Evolutionary conservation across 2,797 vertebrate species (phyloP), one percentile per base, ranked within the genome.

Genomic region (Morelia viridis): DNA sequence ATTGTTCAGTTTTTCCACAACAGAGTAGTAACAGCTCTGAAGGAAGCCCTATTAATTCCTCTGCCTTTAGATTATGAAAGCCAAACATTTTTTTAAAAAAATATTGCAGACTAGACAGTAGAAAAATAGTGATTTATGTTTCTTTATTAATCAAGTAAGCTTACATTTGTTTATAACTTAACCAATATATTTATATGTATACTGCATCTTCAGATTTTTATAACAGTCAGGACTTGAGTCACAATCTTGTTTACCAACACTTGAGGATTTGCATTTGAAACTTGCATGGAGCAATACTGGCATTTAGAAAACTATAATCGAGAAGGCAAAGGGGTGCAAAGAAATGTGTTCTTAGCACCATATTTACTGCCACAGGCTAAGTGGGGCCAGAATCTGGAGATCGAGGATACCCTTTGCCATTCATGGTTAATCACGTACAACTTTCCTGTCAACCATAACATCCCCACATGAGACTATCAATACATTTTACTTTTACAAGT

Each of bases 101-200:
- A 62, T 58, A 85, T 35, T 91, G 31, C 41, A 84, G 90, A 91
- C 90, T 60, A 94, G 17, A 93, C 92, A 85, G 35, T 80, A 91
- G 46, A 90, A 92, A 92, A 85, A 15, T 91, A 93, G 15, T 87
- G 61, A 62, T 58, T 90, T 84, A 83, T 90, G 50, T 62, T 87
- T 92, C 94, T 96, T 96, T 97, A 96, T 95, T 96, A 80, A 93
- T 94, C 92, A 91, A 90, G 91, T 92, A 93, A 80, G 22, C 93
- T 92, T 94, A 92, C 94, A 93, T 94, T 90, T 94, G 68, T 84
- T 93, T 80, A 93, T 94, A 94, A 94, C 91, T 92, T 94, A 94
- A 92, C 91, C 91, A 91, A 91, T 90, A 92, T 91, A 90, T 92
- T 93, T 94, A 91, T 94, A 91, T 93, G 94, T 92, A 94, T 93